Conservation (phyloP, 2,113 vertebrate genomes). For the Ellobius talpinus region DNA sequence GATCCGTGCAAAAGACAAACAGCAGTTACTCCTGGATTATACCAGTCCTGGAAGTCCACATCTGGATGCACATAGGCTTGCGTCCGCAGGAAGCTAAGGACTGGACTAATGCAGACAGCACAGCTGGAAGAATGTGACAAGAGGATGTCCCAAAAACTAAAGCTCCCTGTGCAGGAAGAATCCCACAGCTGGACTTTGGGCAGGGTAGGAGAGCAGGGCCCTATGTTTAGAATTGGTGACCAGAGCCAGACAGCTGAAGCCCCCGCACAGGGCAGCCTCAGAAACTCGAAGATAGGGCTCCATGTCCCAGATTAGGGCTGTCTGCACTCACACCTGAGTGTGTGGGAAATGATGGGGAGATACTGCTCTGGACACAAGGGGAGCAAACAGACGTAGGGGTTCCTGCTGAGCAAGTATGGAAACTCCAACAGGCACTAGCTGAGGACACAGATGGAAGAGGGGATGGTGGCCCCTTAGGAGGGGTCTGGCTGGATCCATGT, state of each 20-base stretch:
- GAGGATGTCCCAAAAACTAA: background rate
- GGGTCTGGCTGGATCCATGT: background rate
- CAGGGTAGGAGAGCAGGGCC: background rate
- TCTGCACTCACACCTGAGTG: rapidly evolving
- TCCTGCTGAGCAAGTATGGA: background rate
- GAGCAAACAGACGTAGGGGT: background rate
- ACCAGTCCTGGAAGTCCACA: background rate
- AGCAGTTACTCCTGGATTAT: too few species aligned
- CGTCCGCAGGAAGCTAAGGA: rapidly evolving
- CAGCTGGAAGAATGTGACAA: background rate
- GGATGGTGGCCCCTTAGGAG: too few species aligned
- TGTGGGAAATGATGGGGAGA: too few species aligned
- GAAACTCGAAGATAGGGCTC: background rate
- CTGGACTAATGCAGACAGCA: rapidly evolving
- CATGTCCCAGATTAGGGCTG: background rate
- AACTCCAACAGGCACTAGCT: background rate
- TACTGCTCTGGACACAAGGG: background rate
- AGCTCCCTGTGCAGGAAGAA: background rate
- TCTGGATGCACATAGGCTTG: background rate
- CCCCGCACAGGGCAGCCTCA: background rate
- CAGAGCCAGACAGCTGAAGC: background rate
- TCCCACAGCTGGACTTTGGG: background rate
- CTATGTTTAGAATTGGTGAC: background rate
- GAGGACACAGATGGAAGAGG: too few species aligned
- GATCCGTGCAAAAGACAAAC: rapidly evolving